These are phyloP conservation scores for Coregonus sp. DNA, from an alignment of 2,797 vertebrate species.

Conservation along the genomic window DNA sequence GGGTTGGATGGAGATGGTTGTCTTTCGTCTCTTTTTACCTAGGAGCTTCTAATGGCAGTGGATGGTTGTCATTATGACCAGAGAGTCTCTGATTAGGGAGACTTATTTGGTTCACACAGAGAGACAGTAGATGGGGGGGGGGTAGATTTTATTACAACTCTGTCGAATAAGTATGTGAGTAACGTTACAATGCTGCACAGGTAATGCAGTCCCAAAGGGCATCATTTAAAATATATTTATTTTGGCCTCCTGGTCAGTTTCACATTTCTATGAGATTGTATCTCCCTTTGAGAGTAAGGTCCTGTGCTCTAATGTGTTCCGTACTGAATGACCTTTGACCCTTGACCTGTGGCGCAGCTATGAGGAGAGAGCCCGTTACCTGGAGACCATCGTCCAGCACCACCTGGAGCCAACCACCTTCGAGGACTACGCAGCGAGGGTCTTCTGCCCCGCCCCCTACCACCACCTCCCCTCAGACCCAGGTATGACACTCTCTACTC, in stretches of 20 bases:
- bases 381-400: conserved; percentile 94
- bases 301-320: background rate
- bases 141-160: background rate
- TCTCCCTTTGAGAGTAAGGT: background rate
- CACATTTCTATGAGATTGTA: background rate
- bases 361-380: conserved; percentile 93
- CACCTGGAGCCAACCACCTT: conserved; percentile 94
- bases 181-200: background rate
- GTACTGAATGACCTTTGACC: conserved; percentile 25
- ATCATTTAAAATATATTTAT: background rate
- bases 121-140: background rate
- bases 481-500: conserved; percentile 72
- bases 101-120: background rate
- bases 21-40: background rate
- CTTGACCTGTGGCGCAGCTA: conserved; percentile 78
- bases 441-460: conserved; percentile 95
- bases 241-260: background rate
- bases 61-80: conserved; percentile 6
- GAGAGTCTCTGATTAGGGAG: conserved; percentile 7
- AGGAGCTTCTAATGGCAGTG: background rate
- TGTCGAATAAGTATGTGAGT: background rate
- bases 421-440: conserved; percentile 95
- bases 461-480: conserved; percentile 87
- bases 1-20: conserved; percentile 3
- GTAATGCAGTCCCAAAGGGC: background rate